Evolutionary conservation across 2,113 vertebrate genomes (phyloP).

Genomic region (Stercorarius parasiticus): DNA sequence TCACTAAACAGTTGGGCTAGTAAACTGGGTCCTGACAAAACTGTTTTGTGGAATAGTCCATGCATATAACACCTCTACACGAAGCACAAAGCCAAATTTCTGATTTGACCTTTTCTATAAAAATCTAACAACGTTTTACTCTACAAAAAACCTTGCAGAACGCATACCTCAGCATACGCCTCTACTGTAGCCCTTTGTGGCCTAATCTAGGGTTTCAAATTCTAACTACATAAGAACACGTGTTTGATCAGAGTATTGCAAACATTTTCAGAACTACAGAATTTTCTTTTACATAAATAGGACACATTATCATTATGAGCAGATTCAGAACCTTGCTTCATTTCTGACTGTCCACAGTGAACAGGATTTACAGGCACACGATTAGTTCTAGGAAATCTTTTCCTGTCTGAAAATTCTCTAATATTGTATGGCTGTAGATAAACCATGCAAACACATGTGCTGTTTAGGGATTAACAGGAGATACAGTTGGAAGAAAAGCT

Average conservation of each 20-base stretch:
- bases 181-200: neutral
- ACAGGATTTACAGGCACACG: conserved; percentile 44
- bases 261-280: conserved; percentile 2
- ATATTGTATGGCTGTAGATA: conserved; percentile 28
- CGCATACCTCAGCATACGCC: fast-evolving
- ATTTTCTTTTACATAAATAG: conserved; percentile 31
- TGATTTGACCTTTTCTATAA: neutral
- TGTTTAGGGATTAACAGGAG: conserved; percentile 58
- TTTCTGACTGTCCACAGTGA: conserved; percentile 35
- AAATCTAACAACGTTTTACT: neutral
- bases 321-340: neutral
- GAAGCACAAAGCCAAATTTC: neutral
- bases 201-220: neutral
- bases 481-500: conserved; percentile 46
- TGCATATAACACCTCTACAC: neutral
- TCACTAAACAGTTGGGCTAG: neutral
- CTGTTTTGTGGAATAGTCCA: neutral
- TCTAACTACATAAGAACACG: neutral
- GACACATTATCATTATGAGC: neutral
- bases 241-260: neutral
- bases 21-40: neutral
- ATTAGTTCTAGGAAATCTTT: conserved; percentile 42
- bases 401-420: conserved; percentile 46
- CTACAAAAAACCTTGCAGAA: neutral
- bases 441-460: conserved; percentile 43